Base-by-base conservation (phyloP, 2,888 invertebrate species). In the Malthinus seriepunctatus region DNA sequence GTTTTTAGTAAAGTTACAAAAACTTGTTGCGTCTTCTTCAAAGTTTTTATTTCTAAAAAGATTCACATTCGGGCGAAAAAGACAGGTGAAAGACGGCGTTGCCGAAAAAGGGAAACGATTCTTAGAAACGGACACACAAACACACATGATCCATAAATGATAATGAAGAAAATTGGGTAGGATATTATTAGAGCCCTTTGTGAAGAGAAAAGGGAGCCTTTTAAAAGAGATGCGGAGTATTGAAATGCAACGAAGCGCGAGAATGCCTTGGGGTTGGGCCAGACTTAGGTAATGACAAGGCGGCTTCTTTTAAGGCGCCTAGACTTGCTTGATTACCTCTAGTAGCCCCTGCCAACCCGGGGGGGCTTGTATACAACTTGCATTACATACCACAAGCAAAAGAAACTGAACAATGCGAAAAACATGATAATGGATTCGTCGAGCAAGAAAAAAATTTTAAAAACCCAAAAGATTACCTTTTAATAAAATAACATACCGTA, bases 271-370 rank as follows among this genome's bases (percentile, higher is more conserved):
- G 63, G 14, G 14, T 60, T 64, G 60, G 54, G 61, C 57, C 61
- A 62, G 64, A 62, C 65, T 56, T 23, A 56, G 63, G 67, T 69
- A 70, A 70, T 68, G 67, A 70, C 69, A 70, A 65, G 65, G 67
- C 69, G 70, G 69, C 64, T 60, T 65, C 66, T 67, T 63, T 66
- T 66, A 69, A 70, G 70, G 70, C 70, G 70, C 70, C 69, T 70
- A 66, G 64, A 60, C 64, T 63, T 57, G 62, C 56, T 63, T 64
- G 64, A 66, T 66, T 66, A 64, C 66, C 57, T 62, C 52, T 58
- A 48, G 58, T 50, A 57, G 52, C 45, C 49, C 55, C 60, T 63
- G 63, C 58, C 60, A 62, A 51, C 64, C 64, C 58, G 51, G 65
- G 60, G 60, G 62, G 56, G 38, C 61, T 49, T 62, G 57, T 61